Conservation (phyloP, 2,888 invertebrate species). For the Dorcus parallelipipedus region DNA sequence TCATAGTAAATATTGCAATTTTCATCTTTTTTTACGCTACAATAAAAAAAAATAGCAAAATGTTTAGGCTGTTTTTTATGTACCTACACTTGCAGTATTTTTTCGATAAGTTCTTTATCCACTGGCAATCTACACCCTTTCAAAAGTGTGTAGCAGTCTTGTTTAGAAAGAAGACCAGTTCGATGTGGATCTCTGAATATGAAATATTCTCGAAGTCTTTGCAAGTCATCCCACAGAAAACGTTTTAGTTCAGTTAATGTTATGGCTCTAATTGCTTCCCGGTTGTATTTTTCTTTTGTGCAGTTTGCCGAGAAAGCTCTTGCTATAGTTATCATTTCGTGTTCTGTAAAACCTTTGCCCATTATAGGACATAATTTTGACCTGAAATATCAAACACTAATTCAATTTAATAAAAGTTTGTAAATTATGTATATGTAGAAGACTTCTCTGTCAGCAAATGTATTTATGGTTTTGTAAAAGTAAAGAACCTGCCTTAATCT, state of each 20-base stretch:
- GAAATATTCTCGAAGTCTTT: slow-evolving; percentile 59
- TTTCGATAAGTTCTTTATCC: slow-evolving; percentile 63
- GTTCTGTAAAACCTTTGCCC: slow-evolving; percentile 69
- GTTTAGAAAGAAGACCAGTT: slow-evolving; percentile 56
- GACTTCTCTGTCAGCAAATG: background rate
- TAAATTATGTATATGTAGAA: background rate
- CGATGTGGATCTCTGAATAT: slow-evolving; percentile 56
- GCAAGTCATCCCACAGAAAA: slow-evolving; percentile 68
- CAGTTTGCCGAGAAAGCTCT: slow-evolving; percentile 68
- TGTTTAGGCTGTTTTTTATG: background rate
- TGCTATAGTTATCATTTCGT: slow-evolving; percentile 75
- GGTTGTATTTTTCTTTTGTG: slow-evolving; percentile 47
- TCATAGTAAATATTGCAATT: slow-evolving; percentile 63
- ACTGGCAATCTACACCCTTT: slow-evolving; percentile 70
- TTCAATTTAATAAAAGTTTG: too few species aligned
- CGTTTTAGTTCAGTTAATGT: slow-evolving; percentile 71
- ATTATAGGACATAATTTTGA: slow-evolving; percentile 64
- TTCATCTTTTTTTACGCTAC: slow-evolving; percentile 62
- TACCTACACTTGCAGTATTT: slow-evolving; percentile 65
- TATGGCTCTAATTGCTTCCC: slow-evolving; percentile 60
- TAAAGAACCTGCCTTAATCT: slow-evolving; percentile 41
- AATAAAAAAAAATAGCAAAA: slow-evolving; percentile 18
- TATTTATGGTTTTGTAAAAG: background rate
- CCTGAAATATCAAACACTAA: slow-evolving; percentile 40
- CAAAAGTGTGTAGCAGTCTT: slow-evolving; percentile 62